Percentiles rank a stretch among this genome's conserved stretches.
Evolutionary conservation across 2,797 vertebrate genomes (phyloP).

Genomic region (Limosa lapponica): DNA sequence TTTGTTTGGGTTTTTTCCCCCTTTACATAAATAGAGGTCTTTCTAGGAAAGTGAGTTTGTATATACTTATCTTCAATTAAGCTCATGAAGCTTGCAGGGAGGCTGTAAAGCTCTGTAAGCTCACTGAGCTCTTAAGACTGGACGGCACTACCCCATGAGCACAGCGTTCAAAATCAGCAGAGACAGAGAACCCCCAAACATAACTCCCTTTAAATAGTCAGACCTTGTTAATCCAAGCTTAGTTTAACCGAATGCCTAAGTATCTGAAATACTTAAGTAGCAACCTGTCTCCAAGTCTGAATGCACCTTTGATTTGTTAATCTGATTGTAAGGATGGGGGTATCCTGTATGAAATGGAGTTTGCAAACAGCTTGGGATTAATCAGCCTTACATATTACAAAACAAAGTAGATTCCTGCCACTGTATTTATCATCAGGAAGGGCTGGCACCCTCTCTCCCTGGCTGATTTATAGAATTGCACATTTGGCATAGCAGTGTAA

Average conservation of each 20-base stretch:
- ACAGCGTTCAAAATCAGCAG: constrained; percentile 48
- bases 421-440: constrained; percentile 41
- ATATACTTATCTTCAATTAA: constrained; percentile 59
- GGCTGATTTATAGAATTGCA: constrained; percentile 53
- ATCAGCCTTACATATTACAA: constrained; percentile 47
- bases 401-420: constrained; percentile 61
- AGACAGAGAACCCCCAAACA: constrained; percentile 49
- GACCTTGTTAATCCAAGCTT: constrained; percentile 65
- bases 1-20: constrained; percentile 31
- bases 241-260: constrained; percentile 45
- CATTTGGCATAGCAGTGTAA: constrained; percentile 26
- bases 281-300: constrained; percentile 44
- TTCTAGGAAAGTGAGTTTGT: constrained; percentile 42
- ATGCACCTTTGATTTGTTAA: constrained; percentile 58
- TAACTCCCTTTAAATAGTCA: constrained; percentile 57
- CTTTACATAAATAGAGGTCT: constrained; percentile 40
- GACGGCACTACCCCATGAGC: constrained; percentile 34
- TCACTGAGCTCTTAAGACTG: constrained; percentile 63
- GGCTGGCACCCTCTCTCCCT: constrained; percentile 12
- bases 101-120: constrained; percentile 47
- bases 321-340: constrained; percentile 43
- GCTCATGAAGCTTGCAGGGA: constrained; percentile 50
- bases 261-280: constrained; percentile 61
- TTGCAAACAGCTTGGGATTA: constrained; percentile 65
- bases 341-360: constrained; percentile 34